Conservation (phyloP, 2,888 invertebrate genomes). For the Congeria kusceri region DNA sequence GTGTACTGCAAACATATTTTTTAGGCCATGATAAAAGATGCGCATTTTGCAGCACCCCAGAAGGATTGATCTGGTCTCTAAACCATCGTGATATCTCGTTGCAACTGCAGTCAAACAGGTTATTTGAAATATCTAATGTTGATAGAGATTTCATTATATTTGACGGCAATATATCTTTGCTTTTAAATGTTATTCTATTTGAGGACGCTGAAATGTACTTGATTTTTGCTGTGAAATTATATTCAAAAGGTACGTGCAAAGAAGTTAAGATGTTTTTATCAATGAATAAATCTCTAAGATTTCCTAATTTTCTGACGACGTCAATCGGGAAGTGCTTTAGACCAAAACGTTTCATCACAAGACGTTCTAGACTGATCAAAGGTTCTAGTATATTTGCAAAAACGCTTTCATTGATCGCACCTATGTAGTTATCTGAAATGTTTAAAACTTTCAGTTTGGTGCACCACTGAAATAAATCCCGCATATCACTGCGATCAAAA, state of each 20-base stretch:
- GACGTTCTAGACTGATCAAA: background rate
- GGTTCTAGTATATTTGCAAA: background rate
- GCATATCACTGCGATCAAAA: background rate
- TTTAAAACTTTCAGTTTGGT: background rate
- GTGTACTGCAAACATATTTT: background rate
- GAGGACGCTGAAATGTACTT: background rate
- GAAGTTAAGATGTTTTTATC: background rate
- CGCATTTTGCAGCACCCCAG: background rate
- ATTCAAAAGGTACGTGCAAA: background rate
- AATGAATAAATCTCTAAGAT: background rate
- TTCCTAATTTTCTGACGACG: too few species aligned
- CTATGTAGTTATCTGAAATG: conserved; percentile 3
- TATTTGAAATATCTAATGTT: background rate
- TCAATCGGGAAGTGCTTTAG: background rate
- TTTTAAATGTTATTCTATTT: background rate
- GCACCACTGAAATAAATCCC: background rate
- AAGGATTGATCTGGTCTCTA: background rate
- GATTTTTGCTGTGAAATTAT: background rate
- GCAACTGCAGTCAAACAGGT: conserved; percentile 2
- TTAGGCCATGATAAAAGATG: background rate
- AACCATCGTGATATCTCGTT: background rate
- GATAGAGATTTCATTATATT: background rate
- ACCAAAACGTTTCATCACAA: background rate
- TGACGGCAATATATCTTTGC: background rate
- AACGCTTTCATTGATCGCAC: background rate